phyloP scores from a whole-genome alignment of 2,797 vertebrate genomes.

The Thaleichthys pacificus region DNA sequence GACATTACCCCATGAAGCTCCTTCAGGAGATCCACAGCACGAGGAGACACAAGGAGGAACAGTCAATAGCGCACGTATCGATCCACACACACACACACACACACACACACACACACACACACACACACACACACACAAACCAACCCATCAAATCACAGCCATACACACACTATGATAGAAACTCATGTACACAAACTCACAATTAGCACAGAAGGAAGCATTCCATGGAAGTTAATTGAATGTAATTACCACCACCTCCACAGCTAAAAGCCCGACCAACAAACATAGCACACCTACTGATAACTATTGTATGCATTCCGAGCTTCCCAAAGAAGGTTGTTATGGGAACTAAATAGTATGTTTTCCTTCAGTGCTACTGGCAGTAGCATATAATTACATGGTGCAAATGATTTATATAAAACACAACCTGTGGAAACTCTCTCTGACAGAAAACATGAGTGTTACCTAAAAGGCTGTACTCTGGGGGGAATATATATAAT shows the following conservation, averaged over 20 bases:
- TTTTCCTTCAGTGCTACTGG: neutral
- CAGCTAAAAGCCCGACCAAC: neutral
- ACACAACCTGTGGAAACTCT: neutral
- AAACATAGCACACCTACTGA: neutral
- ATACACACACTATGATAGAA: slow-evolving; percentile 7
- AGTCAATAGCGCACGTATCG: slow-evolving; percentile 55
- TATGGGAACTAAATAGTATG: neutral
- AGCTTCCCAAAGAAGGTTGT: neutral
- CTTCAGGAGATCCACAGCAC: slow-evolving; percentile 83
- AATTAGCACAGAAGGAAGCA: neutral
- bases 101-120: no score
- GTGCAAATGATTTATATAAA: neutral
- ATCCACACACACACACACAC: slow-evolving; percentile 6
- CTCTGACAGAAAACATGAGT: neutral
- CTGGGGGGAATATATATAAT: no score
- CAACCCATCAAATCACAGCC: slow-evolving; percentile 7
- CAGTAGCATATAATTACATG: neutral
- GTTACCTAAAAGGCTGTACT: neutral
- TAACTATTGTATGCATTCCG: neutral
- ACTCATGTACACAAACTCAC: slow-evolving; percentile 3
- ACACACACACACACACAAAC: slow-evolving; percentile 5
- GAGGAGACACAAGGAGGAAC: slow-evolving; percentile 65
- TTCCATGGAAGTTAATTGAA: neutral
- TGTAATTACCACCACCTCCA: neutral
- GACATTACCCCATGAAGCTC: slow-evolving; percentile 98